Conservation (phyloP, 2,113 vertebrate species). For the Syrrhaptes paradoxus region DNA sequence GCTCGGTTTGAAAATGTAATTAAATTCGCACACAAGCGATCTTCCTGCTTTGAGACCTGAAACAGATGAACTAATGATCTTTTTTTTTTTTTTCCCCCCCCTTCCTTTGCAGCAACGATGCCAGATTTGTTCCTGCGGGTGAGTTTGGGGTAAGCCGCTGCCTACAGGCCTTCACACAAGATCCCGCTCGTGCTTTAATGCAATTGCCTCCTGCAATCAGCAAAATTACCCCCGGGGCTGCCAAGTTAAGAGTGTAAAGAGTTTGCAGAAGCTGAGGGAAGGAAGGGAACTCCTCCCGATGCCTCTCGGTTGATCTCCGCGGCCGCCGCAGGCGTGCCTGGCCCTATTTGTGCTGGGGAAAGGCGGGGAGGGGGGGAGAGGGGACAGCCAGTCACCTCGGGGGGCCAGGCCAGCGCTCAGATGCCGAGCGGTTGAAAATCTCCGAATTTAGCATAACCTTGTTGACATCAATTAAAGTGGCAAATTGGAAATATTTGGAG, state of each 20-base stretch:
- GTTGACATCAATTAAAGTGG: slow-evolving; percentile 83
- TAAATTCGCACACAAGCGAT: not conserved
- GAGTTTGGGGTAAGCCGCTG: not conserved
- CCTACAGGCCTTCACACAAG: slow-evolving; percentile 1
- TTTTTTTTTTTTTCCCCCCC: not conserved
- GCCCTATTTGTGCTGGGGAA: not conserved
- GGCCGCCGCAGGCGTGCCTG: not conserved
- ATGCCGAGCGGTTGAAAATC: slow-evolving; percentile 59
- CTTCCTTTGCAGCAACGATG: not conserved
- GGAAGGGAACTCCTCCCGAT: not conserved
- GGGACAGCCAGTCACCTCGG: slow-evolving; percentile 11
- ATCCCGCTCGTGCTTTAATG: not conserved
- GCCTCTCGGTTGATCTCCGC: not conserved
- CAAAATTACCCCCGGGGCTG: not conserved
- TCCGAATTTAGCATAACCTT: slow-evolving; percentile 82
- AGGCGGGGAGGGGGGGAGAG: not conserved
- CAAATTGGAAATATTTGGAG: slow-evolving; percentile 75
- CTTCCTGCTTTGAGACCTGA: slow-evolving; percentile 25
- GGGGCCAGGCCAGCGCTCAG: not conserved
- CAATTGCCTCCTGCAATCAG: slow-evolving; percentile 39
- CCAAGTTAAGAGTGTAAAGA: not conserved
- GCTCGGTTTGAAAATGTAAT: slow-evolving; percentile 21
- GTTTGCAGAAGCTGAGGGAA: not conserved
- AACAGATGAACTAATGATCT: slow-evolving; percentile 24
- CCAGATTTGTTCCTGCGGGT: slow-evolving; percentile 36